phyloP scores from a whole-genome alignment of 2,888 invertebrate genomes.

The Drosophila glabriapex region DNA sequence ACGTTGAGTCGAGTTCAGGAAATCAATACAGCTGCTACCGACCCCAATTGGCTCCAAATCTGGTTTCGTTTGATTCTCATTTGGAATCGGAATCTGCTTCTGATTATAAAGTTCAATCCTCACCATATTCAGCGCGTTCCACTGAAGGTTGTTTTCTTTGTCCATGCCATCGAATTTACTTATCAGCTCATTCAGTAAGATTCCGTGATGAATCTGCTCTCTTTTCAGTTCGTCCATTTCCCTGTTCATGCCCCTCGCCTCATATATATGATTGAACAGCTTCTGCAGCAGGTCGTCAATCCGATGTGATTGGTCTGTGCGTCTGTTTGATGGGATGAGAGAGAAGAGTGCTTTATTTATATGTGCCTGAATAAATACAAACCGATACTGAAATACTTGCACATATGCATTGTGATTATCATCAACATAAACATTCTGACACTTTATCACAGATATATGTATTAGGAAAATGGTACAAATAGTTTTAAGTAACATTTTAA shows the following conservation, averaged over 20 bases:
- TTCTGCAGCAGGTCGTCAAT: not conserved
- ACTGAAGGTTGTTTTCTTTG: not conserved
- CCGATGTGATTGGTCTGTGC: not conserved
- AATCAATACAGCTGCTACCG: not conserved
- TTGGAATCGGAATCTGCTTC: not conserved
- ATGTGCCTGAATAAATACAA: not conserved
- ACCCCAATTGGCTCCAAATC: not conserved
- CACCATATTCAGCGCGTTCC: not conserved
- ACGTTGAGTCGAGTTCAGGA: not conserved
- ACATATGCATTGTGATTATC: no score
- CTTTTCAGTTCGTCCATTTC: no score
- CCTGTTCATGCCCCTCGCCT: fast-evolving
- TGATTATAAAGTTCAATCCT: not conserved
- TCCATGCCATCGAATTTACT: not conserved
- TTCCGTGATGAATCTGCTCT: not conserved
- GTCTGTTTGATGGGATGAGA: not conserved
- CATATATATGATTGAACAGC: not conserved
- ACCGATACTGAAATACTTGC: no score
- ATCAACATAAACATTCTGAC: not conserved
- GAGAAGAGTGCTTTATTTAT: not conserved
- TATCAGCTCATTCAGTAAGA: not conserved
- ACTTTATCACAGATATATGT: not conserved
- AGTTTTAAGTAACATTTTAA: not conserved
- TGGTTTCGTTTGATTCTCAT: not conserved
- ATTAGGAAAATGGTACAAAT: not conserved